Conservation (phyloP, 2,888 invertebrate species). For the Hypena proboscidalis region DNA sequence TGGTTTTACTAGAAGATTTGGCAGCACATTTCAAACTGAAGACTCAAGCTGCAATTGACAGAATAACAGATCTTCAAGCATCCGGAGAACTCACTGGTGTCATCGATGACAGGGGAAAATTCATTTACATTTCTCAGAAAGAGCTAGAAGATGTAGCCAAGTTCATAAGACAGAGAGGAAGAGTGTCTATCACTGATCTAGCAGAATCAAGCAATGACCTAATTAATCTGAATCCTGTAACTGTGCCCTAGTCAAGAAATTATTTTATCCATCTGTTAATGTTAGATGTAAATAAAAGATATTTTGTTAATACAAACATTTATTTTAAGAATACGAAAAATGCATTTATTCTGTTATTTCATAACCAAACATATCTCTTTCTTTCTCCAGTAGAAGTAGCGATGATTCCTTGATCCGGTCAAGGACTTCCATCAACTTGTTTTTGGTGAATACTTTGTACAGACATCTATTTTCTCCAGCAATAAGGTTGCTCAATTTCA, state of each 20-base stretch:
- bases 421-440: conserved; percentile 90
- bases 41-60: conserved; percentile 94
- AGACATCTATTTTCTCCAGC: conserved; percentile 92
- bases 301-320: conserved; percentile 60
- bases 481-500: conserved; percentile 91
- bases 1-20: conserved; percentile 96
- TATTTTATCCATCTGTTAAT: conserved; percentile 22
- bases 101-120: conserved; percentile 99
- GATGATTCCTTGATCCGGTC: conserved; percentile 92
- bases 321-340: conserved; percentile 46
- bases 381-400: conserved; percentile 89
- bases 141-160: conserved; percentile 97
- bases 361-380: conserved; percentile 94
- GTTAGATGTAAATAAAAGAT: conserved; percentile 40
- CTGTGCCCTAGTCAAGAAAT: conserved; percentile 50
- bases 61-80: conserved; percentile 93
- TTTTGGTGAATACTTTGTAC: conserved; percentile 92
- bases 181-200: conserved; percentile 96
- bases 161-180: conserved; percentile 97
- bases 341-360: conserved; percentile 58
- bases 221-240: conserved; percentile 91
- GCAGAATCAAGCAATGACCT: conserved; percentile 97
- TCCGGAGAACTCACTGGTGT: conserved; percentile 96
- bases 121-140: conserved; percentile 97
- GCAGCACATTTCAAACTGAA: conserved; percentile 96